Evolutionary conservation across 2,113 vertebrate species (phyloP), one percentile per base, ranked within the genome.

Genomic region (Cichladusa arquata): DNA sequence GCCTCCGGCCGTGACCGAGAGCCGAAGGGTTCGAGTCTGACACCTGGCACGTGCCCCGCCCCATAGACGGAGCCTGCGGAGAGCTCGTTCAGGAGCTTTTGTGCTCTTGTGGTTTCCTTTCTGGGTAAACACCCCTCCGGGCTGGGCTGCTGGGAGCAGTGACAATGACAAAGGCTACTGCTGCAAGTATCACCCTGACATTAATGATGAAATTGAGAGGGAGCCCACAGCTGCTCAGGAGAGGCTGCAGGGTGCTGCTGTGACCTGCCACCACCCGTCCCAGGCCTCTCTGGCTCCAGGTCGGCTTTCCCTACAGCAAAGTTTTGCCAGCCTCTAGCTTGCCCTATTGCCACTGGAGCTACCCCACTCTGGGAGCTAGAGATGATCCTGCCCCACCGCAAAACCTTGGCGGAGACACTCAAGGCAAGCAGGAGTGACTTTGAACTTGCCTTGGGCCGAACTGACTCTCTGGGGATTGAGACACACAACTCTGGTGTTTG

Each of bases 31-130:
- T 28, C 14, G 28, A 28, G 26, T 48, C 28, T 81, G 48, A 40
- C 6, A 6, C 29, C 64, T 6, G 1, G 60, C 28, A 34, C 0
- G 0, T 23, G 14, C 50, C n/a, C 65, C 2, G 0, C 53, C 74
- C 61, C 60, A 19, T 2, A 40, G 8, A 40, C 0, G 2, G 36
- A 36, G 66, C 44, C 36, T 34, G 33, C 1, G 3, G 67, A 67
- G 90, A 92, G 73, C 62, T 42, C 0, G 1, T 7, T 67, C 81
- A 50, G 31, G 3, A 94, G 62, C 47, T 62, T 81, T 81, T 84
- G 69, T 73, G 38, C 0, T 0, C 50, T 73, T 85, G 91, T 40
- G 87, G 86, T 93, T 95, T 96, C 87, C 91, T 90, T 77, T 95
- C 90, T 44, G 34, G 33, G 79, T 93, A 72, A 90, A 96, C 74